Conservation (phyloP, 2,888 invertebrate genomes). For the Drosophila diplacantha region DNA sequence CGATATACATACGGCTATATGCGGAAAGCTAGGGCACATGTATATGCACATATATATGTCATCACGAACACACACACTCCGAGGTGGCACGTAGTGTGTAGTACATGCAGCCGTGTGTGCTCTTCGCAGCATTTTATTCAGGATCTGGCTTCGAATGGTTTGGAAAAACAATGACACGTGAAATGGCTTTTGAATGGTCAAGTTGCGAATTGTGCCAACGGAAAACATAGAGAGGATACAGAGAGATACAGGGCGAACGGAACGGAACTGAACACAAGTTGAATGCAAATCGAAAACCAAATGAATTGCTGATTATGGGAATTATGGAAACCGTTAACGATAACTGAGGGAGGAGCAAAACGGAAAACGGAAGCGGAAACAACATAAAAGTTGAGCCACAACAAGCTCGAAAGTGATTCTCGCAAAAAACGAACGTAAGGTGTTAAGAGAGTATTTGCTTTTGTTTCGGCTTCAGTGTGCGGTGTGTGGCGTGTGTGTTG, state of each 20-base stretch:
- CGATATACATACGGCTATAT: constrained; percentile 27
- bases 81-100: constrained; percentile 18
- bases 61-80: constrained; percentile 25
- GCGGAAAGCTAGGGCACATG: constrained; percentile 21
- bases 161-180: constrained; percentile 74
- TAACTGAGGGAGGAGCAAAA: background rate
- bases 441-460: constrained; percentile 32
- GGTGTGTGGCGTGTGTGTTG: constrained; percentile 10
- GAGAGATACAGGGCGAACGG: constrained; percentile 5
- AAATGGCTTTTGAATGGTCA: constrained; percentile 76
- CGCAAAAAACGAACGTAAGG: constrained; percentile 21
- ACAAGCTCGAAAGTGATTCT: constrained; percentile 23
- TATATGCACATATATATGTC: constrained; percentile 20
- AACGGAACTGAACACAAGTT: constrained; percentile 18
- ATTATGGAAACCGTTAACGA: constrained; percentile 26
- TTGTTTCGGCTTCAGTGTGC: constrained; percentile 16
- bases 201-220: constrained; percentile 60
- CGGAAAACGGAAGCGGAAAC: constrained; percentile 32
- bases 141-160: constrained; percentile 75
- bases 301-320: constrained; percentile 46
- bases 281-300: constrained; percentile 46
- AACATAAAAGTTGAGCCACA: constrained; percentile 10
- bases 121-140: constrained; percentile 68
- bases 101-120: constrained; percentile 57
- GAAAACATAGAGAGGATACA: constrained; percentile 30